Base-by-base conservation (phyloP, 23 tunicate species). In the Ciona savignyi region DNA sequence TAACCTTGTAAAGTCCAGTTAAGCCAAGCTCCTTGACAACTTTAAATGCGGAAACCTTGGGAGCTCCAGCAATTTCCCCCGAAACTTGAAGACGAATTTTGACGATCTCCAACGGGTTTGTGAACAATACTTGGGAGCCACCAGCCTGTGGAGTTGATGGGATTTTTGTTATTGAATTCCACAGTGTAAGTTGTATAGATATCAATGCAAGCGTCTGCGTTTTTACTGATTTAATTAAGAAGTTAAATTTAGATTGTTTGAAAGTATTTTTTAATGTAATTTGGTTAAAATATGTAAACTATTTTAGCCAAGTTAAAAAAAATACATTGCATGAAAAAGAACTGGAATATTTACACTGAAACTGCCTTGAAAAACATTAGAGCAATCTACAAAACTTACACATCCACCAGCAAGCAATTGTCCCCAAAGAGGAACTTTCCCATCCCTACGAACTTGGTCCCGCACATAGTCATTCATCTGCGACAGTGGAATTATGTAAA, bases 381-480 rank as follows among this genome's bases (percentile, higher is more conserved):
- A n/a, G n/a, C n/a, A n/a, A n/a, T n/a, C n/a, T n/a, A n/a, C n/a
- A n/a, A n/a, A 30, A 91, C 97, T 91, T 76, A 91, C 97, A 29
- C 74, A 64, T 4, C 92, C 99, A 27, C 99, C 99, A 63, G 99
- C 99, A 1, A 87, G 6, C 26, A 94, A 70, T 66, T 87, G 90
- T 1, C 89, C 90, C 77, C 73, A 70, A 22, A 94, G 32, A 1
- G 99, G 99, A 30, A 94, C 95, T 68, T 81, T 62, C 0, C 95
- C 99, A 70, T 94, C 99, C 29, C 62, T 62, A 1, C 99, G 75
- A 1, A 94, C 34, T 24, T 76, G 85, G 70, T 94, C 99, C 30
- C 99, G 78, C n/a, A 94, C 89, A 42, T 87, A 82, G 82, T 94
- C 99, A 71, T 94, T 94, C 89, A 91, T 91, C 97, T 91, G 68